Conservation (phyloP, 2,888 invertebrate species). For the Graphium colonna region DNA sequence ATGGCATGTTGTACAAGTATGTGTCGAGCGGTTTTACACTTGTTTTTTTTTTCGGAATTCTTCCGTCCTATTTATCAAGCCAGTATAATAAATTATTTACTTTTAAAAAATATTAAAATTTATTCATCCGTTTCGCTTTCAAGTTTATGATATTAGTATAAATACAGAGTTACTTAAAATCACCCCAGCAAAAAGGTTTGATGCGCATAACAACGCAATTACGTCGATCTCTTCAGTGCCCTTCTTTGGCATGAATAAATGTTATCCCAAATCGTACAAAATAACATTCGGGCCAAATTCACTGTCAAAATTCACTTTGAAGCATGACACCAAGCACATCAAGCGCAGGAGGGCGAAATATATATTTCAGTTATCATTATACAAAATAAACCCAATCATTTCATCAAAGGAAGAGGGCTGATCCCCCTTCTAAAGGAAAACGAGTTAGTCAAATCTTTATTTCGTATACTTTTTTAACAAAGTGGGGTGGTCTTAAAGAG, state of each 20-base stretch:
- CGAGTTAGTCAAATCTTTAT: conserved; percentile 32
- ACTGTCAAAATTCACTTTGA: conserved; percentile 29
- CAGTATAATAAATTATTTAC: no score
- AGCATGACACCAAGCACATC: conserved; percentile 25
- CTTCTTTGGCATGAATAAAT: background rate
- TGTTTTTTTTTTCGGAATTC: no score
- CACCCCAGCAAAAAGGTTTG: no score
- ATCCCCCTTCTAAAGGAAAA: conserved; percentile 31
- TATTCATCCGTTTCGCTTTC: no score
- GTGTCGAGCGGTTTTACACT: no score
- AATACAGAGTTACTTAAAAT: no score
- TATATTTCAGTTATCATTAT: conserved; percentile 44
- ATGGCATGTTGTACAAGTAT: no score
- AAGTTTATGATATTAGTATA: no score
- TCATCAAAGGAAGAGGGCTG: conserved; percentile 43
- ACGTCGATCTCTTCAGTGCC: background rate
- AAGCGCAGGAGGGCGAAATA: conserved; percentile 26
- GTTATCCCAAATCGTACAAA: background rate
- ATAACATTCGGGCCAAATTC: conserved; percentile 21
- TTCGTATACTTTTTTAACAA: conserved; percentile 13
- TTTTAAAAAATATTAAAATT: no score
- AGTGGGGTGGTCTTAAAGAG: background rate
- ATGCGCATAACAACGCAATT: no score
- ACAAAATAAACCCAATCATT: conserved; percentile 57
- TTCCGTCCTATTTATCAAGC: no score